phyloP scores from a whole-genome alignment of 2,113 vertebrate genomes.

The Oenanthe oenanthe region DNA sequence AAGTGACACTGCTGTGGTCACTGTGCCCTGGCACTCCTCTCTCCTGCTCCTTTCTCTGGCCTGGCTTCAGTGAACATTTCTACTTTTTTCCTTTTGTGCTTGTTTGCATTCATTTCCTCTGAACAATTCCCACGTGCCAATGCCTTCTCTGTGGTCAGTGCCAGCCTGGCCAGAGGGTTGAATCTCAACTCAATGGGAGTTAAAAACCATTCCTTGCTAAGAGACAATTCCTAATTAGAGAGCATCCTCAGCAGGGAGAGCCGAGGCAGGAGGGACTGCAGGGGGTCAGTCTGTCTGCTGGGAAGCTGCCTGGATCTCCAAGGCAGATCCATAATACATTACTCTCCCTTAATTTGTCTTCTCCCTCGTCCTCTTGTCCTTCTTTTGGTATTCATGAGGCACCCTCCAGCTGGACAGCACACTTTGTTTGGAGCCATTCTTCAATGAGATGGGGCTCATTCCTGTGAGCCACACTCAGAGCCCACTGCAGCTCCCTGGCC shows the following conservation, averaged over 20 bases:
- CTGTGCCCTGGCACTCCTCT: not conserved
- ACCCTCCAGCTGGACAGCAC: not conserved
- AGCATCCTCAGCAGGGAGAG: not conserved
- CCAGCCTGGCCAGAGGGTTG: not conserved
- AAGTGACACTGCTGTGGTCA: not conserved
- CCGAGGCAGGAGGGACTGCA: not conserved
- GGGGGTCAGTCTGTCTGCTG: not conserved
- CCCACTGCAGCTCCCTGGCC: accelerated
- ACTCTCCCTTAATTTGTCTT: not conserved
- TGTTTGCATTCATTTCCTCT: not conserved
- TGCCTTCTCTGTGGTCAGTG: not conserved
- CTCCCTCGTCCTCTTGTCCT: not conserved
- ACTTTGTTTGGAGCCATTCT: not conserved
- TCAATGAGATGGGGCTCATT: not conserved
- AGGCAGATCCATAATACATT: not conserved
- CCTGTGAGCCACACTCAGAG: accelerated
- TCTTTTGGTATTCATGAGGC: not conserved
- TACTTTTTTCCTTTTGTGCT: not conserved
- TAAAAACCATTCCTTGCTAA: not conserved
- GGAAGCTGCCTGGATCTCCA: not conserved
- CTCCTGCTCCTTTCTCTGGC: not conserved
- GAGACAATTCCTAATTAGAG: not conserved
- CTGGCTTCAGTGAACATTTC: not conserved
- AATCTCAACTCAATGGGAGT: not conserved
- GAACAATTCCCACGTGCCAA: not conserved